Percentiles rank a stretch among this genome's conserved stretches.
phyloP scores from a whole-genome alignment of 2,797 vertebrate species.

The Enteromius unitaeniatus region DNA sequence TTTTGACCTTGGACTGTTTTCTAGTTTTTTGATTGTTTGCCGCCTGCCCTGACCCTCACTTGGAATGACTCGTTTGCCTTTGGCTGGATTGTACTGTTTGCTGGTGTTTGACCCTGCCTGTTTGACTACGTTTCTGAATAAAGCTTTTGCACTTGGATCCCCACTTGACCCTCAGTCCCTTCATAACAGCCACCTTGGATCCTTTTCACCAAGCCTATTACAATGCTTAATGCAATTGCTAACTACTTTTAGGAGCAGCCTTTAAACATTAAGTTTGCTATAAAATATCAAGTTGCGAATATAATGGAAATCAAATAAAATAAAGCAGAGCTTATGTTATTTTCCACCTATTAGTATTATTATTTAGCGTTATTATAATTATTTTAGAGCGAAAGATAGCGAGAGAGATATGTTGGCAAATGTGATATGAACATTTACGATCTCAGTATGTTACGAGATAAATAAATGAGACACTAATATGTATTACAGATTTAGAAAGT shows the following conservation, averaged over 20 bases:
- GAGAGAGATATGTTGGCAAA: slow-evolving; percentile 32
- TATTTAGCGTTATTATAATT: neutral
- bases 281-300: neutral
- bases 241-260: neutral
- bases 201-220: neutral
- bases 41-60: no score
- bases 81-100: no score
- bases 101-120: no score
- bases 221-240: neutral
- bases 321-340: neutral
- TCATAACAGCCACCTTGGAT: neutral
- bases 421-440: slow-evolving; percentile 47
- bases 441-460: slow-evolving; percentile 47
- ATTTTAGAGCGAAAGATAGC: neutral
- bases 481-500: slow-evolving; percentile 45
- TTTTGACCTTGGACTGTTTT: no score
- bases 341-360: neutral
- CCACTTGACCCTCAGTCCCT: no score
- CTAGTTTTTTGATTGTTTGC: no score
- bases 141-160: no score
- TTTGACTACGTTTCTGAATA: no score
- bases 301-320: neutral
- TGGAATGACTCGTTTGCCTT: no score
- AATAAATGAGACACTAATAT: slow-evolving; percentile 61
- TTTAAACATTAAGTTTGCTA: neutral